Percentiles rank a stretch among this genome's conserved stretches.
phyloP scores from a whole-genome alignment of 2,888 invertebrate genomes.

The Marasmarcha lunaedactyla region DNA sequence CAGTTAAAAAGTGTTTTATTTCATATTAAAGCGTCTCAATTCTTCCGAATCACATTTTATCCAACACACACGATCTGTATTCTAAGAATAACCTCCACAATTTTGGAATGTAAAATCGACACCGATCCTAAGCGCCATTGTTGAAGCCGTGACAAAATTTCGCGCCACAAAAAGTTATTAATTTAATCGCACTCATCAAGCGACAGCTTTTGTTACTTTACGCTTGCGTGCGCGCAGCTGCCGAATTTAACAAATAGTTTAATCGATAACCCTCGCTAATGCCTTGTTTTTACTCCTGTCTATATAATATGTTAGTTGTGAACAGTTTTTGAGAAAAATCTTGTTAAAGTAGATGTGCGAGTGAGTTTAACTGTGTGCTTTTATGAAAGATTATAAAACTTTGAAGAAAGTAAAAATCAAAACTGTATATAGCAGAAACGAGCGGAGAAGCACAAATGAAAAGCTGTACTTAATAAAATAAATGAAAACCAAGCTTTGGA shows the following conservation, averaged over 20 bases:
- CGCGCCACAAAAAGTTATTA: slow-evolving; percentile 22
- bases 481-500: too few species aligned
- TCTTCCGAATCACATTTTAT: too few species aligned
- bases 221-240: slow-evolving; percentile 52
- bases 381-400: too few species aligned
- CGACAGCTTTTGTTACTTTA: slow-evolving; percentile 46
- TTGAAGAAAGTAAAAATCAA: too few species aligned
- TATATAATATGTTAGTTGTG: neutral
- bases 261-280: slow-evolving; percentile 38
- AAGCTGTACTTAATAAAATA: too few species aligned
- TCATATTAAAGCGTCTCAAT: too few species aligned
- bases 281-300: slow-evolving; percentile 19
- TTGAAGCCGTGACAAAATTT: slow-evolving; percentile 6
- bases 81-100: neutral
- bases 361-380: too few species aligned
- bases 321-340: too few species aligned
- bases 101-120: neutral
- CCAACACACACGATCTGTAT: neutral
- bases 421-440: too few species aligned
- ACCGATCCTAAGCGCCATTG: neutral
- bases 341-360: too few species aligned
- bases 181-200: slow-evolving; percentile 53
- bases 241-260: slow-evolving; percentile 46
- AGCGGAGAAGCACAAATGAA: too few species aligned
- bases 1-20: too few species aligned